Percentiles rank a stretch among this genome's conserved stretches.
Conservation (phyloP, 1,140 invertebrate genomes). For the Drosophila triauraria region DNA sequence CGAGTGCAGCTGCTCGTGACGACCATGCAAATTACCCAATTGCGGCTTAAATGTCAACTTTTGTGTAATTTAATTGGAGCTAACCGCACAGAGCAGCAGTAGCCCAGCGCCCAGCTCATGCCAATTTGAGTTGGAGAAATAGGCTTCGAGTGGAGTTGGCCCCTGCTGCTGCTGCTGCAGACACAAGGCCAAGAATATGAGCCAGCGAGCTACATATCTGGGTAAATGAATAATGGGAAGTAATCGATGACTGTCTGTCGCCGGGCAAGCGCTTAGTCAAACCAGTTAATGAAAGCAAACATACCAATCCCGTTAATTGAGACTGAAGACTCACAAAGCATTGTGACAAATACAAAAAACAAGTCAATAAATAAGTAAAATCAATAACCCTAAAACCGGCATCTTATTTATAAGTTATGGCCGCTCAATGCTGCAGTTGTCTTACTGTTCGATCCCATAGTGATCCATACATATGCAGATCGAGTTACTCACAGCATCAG, state of each 20-base stretch:
- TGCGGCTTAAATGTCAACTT: conserved; percentile 40
- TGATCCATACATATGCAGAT: conserved; percentile 1
- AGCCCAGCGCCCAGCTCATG: not conserved
- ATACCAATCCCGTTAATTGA: conserved; percentile 20
- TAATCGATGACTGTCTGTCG: conserved; percentile 7
- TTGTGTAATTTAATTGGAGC: conserved; percentile 21
- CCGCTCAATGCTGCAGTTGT: not conserved
- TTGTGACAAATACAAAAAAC: conserved; percentile 29
- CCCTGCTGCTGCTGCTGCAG: not conserved
- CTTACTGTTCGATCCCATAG: not conserved
- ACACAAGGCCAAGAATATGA: conserved; percentile 3
- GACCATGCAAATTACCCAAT: conserved; percentile 39
- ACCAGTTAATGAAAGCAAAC: conserved; percentile 35
- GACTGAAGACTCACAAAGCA: conserved; percentile 11
- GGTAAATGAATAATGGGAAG: conserved; percentile 2
- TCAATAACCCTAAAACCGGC: conserved; percentile 23
- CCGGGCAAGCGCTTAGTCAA: not conserved
- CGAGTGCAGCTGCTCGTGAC: conserved; percentile 39
- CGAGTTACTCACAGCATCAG: not conserved
- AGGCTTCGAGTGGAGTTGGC: not conserved
- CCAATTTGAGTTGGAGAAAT: not conserved
- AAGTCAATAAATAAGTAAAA: conserved; percentile 28
- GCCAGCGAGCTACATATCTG: not conserved
- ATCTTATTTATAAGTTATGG: conserved; percentile 23
- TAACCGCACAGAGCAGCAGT: conserved; percentile 5